Evolutionary conservation across 2,888 invertebrate species (phyloP), one percentile per base, ranked within the genome.

Genomic region (Baronia brevicornis): DNA sequence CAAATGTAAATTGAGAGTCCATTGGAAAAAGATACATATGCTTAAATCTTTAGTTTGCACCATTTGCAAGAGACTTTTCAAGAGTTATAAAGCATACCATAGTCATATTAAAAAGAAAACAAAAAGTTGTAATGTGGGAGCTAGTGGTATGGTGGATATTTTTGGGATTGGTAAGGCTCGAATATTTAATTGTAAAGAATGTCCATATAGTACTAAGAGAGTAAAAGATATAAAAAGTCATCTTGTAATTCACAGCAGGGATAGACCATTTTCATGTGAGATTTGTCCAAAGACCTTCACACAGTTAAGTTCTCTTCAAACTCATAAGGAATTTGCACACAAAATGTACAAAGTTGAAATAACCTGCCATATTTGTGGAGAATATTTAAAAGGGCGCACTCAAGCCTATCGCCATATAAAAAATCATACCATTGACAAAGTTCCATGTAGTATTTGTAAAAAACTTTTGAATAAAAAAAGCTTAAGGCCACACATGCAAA

Each of bases 361-460:
- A 2, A 71, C 71, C 1, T 80, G 80, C 34, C 63, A 72, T 3
- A 56, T 53, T 9, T 80, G 80, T 24, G 80, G 80, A 0, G 75
- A 74, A 47, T 39, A 48, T 22, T 33, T 78, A 0, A 56, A 51
- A 38, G 74, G 78, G 0, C 60, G 75, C 1, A 43, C 38, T 4
- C 53, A 43, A 35, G 52, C 64, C 0, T 70, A 73, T 17, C 51
- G 56, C 9, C 80, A 80, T 26, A 43, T 78, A 14, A 52, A 43
- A 42, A 35, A 30, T 1, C 79, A 80, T 15, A 48, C 37, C 1
- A 36, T 41, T 0, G 19, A 38, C 1, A 40, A 42, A n/a, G 33
- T 45, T 0, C 51, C 58, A 2, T 73, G 73, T 43, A 47, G 58
- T 1, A 33, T 67, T 2, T 73, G 71, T 29, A 50, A 54, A 5